These are phyloP conservation scores for Pseudomyrmex pallidus DNA, from an alignment of 1,140 invertebrate species.

Conservation along the genomic window DNA sequence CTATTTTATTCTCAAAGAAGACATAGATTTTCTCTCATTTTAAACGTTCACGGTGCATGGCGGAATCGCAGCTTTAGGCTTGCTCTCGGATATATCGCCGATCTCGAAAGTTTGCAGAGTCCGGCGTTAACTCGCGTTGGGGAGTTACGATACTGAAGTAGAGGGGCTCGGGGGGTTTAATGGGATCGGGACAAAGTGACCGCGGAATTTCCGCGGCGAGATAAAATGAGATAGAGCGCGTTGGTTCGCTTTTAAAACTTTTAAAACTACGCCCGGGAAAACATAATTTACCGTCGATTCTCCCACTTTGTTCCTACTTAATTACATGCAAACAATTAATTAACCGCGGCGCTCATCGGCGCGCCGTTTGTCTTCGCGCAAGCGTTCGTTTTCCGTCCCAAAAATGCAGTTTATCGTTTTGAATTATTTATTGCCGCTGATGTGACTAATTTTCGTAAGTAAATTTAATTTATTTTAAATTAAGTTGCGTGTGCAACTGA, in stretches of 20 bases:
- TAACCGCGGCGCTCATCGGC: slow-evolving; percentile 40
- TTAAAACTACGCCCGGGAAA: slow-evolving; percentile 60
- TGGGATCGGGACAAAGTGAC: slow-evolving; percentile 50
- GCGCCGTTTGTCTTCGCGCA: slow-evolving; percentile 44
- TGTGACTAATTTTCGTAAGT: slow-evolving; percentile 9
- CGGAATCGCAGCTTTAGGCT: slow-evolving; percentile 9
- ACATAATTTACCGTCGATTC: slow-evolving; percentile 48
- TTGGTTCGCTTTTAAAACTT: slow-evolving; percentile 23
- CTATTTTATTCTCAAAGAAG: neutral
- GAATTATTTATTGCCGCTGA: slow-evolving; percentile 32
- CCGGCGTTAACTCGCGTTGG: slow-evolving; percentile 37
- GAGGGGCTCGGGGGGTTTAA: slow-evolving; percentile 51
- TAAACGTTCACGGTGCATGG: neutral
- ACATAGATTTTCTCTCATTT: neutral
- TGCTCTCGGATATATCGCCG: slow-evolving; percentile 20
- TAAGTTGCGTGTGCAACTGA: slow-evolving; percentile 7
- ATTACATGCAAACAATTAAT: slow-evolving; percentile 58
- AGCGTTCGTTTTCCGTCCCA: neutral
- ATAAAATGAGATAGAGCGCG: slow-evolving; percentile 53
- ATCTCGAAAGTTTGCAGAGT: slow-evolving; percentile 45
- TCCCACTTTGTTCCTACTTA: slow-evolving; percentile 50
- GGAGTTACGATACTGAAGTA: slow-evolving; percentile 36
- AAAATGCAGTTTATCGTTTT: neutral
- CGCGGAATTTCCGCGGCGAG: slow-evolving; percentile 51
- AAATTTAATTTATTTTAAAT: slow-evolving; percentile 8